Base-by-base conservation (phyloP, 2,888 invertebrate genomes). In the Drosophila robusta region DNA sequence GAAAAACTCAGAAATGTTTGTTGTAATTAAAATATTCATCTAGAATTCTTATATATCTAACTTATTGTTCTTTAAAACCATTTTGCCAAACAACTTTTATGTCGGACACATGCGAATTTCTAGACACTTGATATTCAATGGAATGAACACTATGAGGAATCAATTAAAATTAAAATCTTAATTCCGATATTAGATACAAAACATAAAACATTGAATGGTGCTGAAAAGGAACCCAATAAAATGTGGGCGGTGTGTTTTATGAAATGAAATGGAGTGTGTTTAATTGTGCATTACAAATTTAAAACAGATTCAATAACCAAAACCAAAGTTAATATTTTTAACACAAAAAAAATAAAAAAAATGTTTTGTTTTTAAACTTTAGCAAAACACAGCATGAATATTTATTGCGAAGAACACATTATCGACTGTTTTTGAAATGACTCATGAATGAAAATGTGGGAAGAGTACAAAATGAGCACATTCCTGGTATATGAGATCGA, bases 331-430 rank as follows among this genome's bases (percentile, higher is more conserved):
- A 58, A 61, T 51, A 18, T 44, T 54, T 62, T 58, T 54, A 72
- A 78, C 51, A 69, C 66, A 54, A 62, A 50, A 41, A 47, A 52
- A 8, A 39, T 45, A 22, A 24, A 42, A 36, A 46, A 32, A 39
- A 69, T 68, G 44, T 62, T 60, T 46, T 50, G 52, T 45, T 46
- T n/a, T 36, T 41, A 66, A 75, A 79, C 60, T 73, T 75, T 68
- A 87, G 89, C 89, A 89, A 89, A 89, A 89, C 89, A 89, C 89
- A 90, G 89, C 84, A 79, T 89, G 89, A 90, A 87, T 75, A 77
- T 73, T 77, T 42, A 56, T 58, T 42, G 24, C 38, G 34, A 41
- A 34, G 14, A 60, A 65, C 64, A 46, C n/a, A 49, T 51, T 24
- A 46, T 42, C 12, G 38, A 63, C 16, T 55, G 55, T 56, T 32